Percentiles rank a stretch among this genome's conserved stretches.
These are phyloP conservation scores for Apeltes quadracus DNA, from an alignment of 2,113 vertebrate genomes.

Conservation along the genomic window DNA sequence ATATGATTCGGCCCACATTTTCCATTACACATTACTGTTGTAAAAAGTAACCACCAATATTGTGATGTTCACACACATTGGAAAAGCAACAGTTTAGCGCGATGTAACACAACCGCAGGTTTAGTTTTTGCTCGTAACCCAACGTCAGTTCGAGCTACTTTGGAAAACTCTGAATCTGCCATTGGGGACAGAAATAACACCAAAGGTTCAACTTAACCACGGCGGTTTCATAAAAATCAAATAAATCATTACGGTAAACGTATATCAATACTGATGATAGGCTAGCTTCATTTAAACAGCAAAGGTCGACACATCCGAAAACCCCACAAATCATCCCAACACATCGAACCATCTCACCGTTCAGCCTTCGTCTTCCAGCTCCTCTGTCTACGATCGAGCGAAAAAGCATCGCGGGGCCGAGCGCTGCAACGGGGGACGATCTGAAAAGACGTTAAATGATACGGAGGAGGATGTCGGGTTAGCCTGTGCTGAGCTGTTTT, in stretches of 20 bases:
- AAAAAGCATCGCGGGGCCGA: conserved; percentile 73
- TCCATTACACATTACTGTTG: no score
- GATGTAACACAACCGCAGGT: neutral
- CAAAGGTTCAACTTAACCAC: neutral
- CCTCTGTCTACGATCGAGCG: conserved; percentile 75
- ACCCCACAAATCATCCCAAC: neutral
- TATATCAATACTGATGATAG: neutral
- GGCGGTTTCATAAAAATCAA: neutral
- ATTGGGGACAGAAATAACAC: neutral
- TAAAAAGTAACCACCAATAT: neutral
- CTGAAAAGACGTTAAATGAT: neutral
- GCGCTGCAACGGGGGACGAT: neutral
- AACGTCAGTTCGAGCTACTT: neutral
- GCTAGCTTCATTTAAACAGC: neutral
- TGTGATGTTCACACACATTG: neutral
- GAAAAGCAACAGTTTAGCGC: neutral
- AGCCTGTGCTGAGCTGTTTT: neutral
- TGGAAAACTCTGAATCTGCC: neutral
- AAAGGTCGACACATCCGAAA: neutral
- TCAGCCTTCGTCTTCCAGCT: conserved; percentile 65
- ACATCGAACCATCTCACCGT: conserved; percentile 68
- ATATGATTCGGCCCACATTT: neutral
- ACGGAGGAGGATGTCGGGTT: neutral
- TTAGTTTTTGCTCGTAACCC: neutral
- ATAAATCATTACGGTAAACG: neutral